Conservation (phyloP, 2,113 vertebrate species). For the Chionomys nivalis region DNA sequence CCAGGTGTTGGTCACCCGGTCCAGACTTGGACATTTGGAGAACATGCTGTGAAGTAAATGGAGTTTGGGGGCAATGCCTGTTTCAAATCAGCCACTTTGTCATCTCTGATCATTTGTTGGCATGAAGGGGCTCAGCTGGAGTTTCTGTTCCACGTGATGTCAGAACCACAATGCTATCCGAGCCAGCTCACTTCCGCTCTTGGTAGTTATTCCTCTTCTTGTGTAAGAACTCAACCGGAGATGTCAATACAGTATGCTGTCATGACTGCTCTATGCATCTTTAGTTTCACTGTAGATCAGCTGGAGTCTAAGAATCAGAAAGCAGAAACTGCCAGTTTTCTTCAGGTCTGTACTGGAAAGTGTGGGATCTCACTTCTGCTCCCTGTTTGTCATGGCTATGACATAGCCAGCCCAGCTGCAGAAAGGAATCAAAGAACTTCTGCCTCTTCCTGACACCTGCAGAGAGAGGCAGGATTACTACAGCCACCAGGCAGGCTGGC, state of each 20-base stretch:
- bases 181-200: not conserved
- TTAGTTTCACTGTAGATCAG: not conserved
- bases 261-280: not conserved
- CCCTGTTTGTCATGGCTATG: not conserved
- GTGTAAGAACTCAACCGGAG: not conserved
- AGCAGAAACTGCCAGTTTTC: not conserved
- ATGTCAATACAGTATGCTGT: not conserved
- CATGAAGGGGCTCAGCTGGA: not conserved
- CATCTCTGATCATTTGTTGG: not conserved
- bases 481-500: not conserved
- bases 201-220: not conserved
- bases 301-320: constrained; percentile 11
- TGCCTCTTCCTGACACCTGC: not conserved
- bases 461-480: not conserved
- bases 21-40: not conserved
- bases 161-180: not conserved
- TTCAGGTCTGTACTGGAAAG: not conserved
- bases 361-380: not conserved
- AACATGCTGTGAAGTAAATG: not conserved
- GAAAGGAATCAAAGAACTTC: not conserved
- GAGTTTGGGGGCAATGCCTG: not conserved
- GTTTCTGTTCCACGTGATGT: not conserved
- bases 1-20: not conserved
- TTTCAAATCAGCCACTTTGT: not conserved
- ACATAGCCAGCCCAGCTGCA: not conserved